These are phyloP conservation scores for Helarctos malayanus DNA, from an alignment of 2,797 vertebrate genomes.

Conservation along the genomic window DNA sequence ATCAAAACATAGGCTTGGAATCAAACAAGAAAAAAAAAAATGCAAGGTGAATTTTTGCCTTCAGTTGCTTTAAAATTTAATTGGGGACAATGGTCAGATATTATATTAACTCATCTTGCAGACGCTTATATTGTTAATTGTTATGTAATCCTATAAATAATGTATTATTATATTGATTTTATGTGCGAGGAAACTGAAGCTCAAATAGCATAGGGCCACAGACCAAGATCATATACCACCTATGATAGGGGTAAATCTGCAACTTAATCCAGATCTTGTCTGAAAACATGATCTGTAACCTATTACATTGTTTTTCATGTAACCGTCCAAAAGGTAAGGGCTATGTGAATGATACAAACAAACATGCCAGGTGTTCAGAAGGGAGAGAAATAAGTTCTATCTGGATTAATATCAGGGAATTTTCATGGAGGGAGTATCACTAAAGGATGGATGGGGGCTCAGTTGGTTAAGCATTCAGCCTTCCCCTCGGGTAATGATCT, in stretches of 20 bases:
- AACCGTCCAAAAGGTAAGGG: not conserved
- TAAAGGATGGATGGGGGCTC: not conserved
- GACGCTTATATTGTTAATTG: not conserved
- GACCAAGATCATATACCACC: not conserved
- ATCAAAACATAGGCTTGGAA: constrained; percentile 18
- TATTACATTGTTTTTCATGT: not conserved
- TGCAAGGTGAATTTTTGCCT: not conserved
- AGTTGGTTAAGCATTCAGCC: too few relatives aligned
- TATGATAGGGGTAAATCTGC: not conserved
- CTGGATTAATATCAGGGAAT: not conserved
- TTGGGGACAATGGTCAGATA: not conserved
- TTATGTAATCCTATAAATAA: not conserved
- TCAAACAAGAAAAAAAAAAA: not conserved
- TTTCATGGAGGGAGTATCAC: not conserved
- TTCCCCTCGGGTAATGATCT: too few relatives aligned
- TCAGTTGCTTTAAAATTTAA: not conserved
- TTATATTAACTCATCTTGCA: not conserved
- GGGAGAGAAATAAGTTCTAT: not conserved
- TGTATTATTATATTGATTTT: not conserved
- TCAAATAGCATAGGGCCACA: not conserved
- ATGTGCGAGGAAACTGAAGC: not conserved
- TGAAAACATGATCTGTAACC: not conserved
- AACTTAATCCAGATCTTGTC: not conserved
- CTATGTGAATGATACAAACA: not conserved
- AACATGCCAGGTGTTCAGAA: not conserved